Base-by-base conservation (phyloP, 1,140 invertebrate genomes). In the Tetranychus urticae region DNA sequence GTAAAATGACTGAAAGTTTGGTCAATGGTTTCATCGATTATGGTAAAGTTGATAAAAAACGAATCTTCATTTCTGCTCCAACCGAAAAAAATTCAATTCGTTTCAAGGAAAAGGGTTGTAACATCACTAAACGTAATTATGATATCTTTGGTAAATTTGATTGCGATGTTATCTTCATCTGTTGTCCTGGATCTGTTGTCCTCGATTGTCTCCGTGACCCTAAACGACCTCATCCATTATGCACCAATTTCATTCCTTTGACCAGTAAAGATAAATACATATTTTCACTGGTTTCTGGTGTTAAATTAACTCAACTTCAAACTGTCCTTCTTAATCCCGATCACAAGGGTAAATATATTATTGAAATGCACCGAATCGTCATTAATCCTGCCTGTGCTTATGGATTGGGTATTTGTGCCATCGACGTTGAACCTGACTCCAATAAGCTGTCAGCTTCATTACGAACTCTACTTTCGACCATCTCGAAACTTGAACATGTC, bases 281-380 rank as follows among this genome's bases (percentile, higher is more conserved):
- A 1, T 36, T 65, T 12, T 65, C 63, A n/a, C 47, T 65, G 10
- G 37, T 65, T 13, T 37, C 46, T n/a, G 64, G 64, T 37, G 7
- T 60, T n/a, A 47, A 46, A 12, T 35, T 65, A 12, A 56, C 58
- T n/a, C 42, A 61, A n/a, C 48, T 65, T 33, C 47, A 62, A 45
- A 12, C n/a, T 23, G 35, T 33, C 39, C 60, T 65, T 13, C 42
- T 65, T 13, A 65, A 65, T 50, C 64, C 64, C 2, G 64, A 65
- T 2, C 59, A 65, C 42, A 65, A 65, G 10, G 64, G 66, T 7
- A 66, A 65, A 45, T 65, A 65, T 42, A 45, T 58, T 23, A n/a
- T 65, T 12, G 64, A 65, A 36, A 58, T 61, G 45, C 64, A 65
- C 54, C 64, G 64, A 3, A 57, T 65, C 23, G 58, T 66, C 36